A percentile compares a stretch with the other conserved stretches of the same genome.
phyloP scores from a whole-genome alignment of 92 coral and sea anemone genomes.

The Phenganax marumi region DNA sequence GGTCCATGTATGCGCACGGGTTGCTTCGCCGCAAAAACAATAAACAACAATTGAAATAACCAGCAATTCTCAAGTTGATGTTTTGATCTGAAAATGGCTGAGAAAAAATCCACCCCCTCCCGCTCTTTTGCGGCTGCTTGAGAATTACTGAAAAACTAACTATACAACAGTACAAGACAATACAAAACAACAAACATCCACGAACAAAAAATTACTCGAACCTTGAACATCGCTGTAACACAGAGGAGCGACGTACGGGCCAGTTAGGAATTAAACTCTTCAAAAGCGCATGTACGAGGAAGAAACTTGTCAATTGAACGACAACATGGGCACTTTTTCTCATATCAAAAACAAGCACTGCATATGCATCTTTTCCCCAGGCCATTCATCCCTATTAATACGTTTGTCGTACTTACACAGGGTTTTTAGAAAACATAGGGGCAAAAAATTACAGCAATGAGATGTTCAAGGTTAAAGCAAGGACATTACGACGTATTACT shows the following conservation, averaged over 20 bases:
- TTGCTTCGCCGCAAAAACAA: constrained; percentile 13
- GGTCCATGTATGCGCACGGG: background rate
- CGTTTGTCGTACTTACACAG: too few relatives aligned
- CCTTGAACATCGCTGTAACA: background rate
- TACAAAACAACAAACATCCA: background rate
- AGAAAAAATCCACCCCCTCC: constrained; percentile 7
- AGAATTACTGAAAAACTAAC: constrained; percentile 17
- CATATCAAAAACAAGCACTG: too few relatives aligned
- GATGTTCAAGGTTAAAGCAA: constrained; percentile 22
- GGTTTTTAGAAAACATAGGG: too few relatives aligned
- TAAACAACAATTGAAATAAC: background rate
- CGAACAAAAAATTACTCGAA: background rate
- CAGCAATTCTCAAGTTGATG: constrained; percentile 18
- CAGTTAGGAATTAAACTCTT: background rate
- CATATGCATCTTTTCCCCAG: too few relatives aligned
- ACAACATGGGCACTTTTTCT: too few relatives aligned
- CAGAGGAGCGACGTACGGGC: background rate
- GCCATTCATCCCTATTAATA: too few relatives aligned
- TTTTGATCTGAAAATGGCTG: background rate
- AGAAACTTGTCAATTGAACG: too few relatives aligned
- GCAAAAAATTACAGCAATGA: background rate
- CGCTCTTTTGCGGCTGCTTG: constrained; percentile 19
- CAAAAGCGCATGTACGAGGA: too few relatives aligned
- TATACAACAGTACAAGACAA: background rate
- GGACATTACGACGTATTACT: background rate